phyloP scores from a whole-genome alignment of 2,888 invertebrate genomes.

The Andrena flavipes region DNA sequence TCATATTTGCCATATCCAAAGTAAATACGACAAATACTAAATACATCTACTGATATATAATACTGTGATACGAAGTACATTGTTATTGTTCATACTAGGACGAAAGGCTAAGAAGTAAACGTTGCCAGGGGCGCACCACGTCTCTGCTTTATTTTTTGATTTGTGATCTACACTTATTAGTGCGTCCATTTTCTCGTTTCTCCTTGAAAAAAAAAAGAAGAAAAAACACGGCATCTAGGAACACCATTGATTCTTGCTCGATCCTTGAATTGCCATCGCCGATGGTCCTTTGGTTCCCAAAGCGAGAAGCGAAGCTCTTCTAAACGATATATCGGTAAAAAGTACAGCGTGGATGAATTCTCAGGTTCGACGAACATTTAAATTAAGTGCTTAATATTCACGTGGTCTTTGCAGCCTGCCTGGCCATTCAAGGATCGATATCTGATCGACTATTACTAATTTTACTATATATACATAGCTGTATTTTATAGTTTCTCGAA shows the following conservation, averaged over 20 bases:
- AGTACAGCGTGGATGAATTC: conserved; percentile 76
- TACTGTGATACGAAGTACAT: conserved; percentile 84
- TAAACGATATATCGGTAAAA: conserved; percentile 69
- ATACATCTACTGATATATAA: conserved; percentile 79
- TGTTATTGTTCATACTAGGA: conserved; percentile 82
- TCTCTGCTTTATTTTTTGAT: conserved; percentile 78
- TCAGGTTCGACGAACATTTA: conserved; percentile 75
- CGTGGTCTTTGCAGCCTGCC: conserved; percentile 72
- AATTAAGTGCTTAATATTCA: conserved; percentile 75
- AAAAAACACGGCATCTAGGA: conserved; percentile 70
- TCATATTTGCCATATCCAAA: conserved; percentile 84
- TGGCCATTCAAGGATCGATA: conserved; percentile 67
- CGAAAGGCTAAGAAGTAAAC: conserved; percentile 75
- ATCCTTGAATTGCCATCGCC: conserved; percentile 68
- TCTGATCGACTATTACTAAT: conserved; percentile 27
- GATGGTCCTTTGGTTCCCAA: conserved; percentile 49
- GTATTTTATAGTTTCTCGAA: conserved; percentile 18
- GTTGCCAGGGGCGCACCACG: conserved; percentile 75
- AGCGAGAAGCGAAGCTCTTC: conserved; percentile 45
- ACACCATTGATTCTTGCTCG: conserved; percentile 60
- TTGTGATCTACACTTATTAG: conserved; percentile 75
- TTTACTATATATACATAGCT: conserved; percentile 30
- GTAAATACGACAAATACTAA: conserved; percentile 81
- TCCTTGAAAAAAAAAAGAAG: conserved; percentile 59
- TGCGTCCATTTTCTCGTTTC: conserved; percentile 72